Base-by-base conservation (phyloP, 2,888 invertebrate species). In the Epinotia bilunana region DNA sequence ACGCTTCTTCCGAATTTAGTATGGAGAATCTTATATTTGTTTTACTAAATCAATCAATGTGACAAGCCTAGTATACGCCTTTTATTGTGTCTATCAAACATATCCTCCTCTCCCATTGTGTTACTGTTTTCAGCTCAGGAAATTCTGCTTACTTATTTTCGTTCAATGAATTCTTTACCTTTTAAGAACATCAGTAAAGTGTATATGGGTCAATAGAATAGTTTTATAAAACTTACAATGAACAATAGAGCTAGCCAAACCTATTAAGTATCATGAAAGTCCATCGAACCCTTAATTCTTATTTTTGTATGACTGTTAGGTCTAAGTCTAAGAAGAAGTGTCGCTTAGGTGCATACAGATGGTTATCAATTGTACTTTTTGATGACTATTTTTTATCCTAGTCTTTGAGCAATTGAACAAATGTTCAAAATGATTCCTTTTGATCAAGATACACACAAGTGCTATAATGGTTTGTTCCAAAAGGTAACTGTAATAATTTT, bases 11-110 rank as follows among this genome's bases (percentile, higher is more conserved):
- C 4, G 60, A 6, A 20, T 39, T 16, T 57, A 28, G 18, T 65
- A 0, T 28, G 12, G 28, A 65, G 60, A 70, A 64, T 61, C 39
- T 70, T 65, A n/a, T 49, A 65, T 75, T 74, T 71, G 55, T 71
- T 65, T 71, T 71, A 75, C 60, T 75, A 61, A 75, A 75, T 74
- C 71, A 74, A 74, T 74, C 71, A 75, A 53, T 65, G 61, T 75
- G 74, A 75, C 74, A 71, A 71, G 65, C 74, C 70, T 65, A 39
- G 74, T 74, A 65, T 75, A 75, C 74, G 74, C 74, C 74, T 75
- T 74, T 39, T 73, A 65, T 71, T 75, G 71, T 71, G 46, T 20
- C 69, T 57, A 70, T 63, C 49, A 74, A 63, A 63, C 18, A 6
- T 16, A 49, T 63, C 53, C 28, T 74, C 20, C 63, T 74, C 64